Evolutionary conservation across 2,888 invertebrate species (phyloP).

Genomic region (Leptura quadrifasciata): DNA sequence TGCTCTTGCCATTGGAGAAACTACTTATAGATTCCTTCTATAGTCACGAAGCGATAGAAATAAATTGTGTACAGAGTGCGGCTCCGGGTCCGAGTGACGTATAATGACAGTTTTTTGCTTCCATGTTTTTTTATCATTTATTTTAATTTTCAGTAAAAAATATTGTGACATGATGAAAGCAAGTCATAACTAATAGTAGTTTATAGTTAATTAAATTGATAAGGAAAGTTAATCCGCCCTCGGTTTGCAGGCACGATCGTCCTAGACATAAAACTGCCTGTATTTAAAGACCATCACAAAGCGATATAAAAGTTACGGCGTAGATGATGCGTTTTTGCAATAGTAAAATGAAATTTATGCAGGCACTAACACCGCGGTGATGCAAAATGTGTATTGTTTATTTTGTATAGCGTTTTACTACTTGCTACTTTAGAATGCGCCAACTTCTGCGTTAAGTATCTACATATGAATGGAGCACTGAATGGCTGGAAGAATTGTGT

Average conservation of each 20-base stretch:
- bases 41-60: no score
- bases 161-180: no score
- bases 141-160: no score
- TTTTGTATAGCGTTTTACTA: neutral
- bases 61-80: no score
- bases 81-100: no score
- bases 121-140: no score
- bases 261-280: neutral
- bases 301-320: neutral
- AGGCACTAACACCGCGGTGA: neutral
- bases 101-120: no score
- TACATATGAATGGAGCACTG: neutral
- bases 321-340: neutral
- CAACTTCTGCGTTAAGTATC: neutral
- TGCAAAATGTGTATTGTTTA: neutral
- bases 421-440: neutral
- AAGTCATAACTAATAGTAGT: no score
- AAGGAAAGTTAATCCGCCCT: neutral
- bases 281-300: neutral
- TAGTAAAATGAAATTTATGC: constrained; percentile 7
- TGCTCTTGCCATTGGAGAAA: no score
- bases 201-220: neutral
- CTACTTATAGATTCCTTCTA: no score
- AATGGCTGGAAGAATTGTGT: neutral
- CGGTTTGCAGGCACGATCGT: neutral